A percentile compares a stretch with the other conserved stretches of the same genome.
These are phyloP conservation scores for Coranthus polyacanthus DNA, from an alignment of 2,797 vertebrate genomes.

Conservation along the genomic window DNA sequence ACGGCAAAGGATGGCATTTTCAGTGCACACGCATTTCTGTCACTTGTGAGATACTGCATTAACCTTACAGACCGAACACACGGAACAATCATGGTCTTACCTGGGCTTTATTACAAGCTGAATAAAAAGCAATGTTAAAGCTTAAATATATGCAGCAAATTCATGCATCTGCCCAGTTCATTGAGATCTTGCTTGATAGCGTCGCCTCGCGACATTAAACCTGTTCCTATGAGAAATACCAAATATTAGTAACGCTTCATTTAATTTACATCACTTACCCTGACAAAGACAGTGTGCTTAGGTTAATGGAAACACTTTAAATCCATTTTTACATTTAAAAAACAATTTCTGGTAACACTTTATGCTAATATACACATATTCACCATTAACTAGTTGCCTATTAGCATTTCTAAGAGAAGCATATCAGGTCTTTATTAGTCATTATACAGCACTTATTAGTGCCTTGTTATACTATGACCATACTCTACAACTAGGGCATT, in stretches of 20 bases:
- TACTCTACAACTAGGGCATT: too few relatives aligned
- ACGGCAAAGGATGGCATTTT: constrained; percentile 62
- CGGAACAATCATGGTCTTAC: too few relatives aligned
- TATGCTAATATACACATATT: too few relatives aligned
- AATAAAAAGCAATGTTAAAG: constrained; percentile 1
- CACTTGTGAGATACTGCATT: constrained; percentile 23
- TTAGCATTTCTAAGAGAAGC: too few relatives aligned
- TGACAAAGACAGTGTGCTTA: background rate
- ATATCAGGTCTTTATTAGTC: too few relatives aligned
- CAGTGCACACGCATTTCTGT: constrained; percentile 12
- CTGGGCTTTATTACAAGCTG: too few relatives aligned
- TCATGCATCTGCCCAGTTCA: constrained; percentile 11
- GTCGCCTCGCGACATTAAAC: constrained; percentile 9
- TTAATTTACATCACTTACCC: constrained; percentile 13
- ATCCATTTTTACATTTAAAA: constrained; percentile 22
- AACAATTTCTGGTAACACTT: constrained; percentile 8
- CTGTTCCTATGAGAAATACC: constrained; percentile 3
- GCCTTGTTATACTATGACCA: too few relatives aligned
- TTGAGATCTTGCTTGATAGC: constrained; percentile 11
- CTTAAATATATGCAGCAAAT: constrained; percentile 10
- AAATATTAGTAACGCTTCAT: constrained; percentile 12
- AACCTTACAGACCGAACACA: background rate
- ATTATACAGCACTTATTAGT: too few relatives aligned
- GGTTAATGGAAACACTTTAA: constrained; percentile 4
- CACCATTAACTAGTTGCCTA: too few relatives aligned